These are phyloP conservation scores for Scomber scombrus DNA, from an alignment of 2,113 vertebrate genomes.

Conservation along the genomic window DNA sequence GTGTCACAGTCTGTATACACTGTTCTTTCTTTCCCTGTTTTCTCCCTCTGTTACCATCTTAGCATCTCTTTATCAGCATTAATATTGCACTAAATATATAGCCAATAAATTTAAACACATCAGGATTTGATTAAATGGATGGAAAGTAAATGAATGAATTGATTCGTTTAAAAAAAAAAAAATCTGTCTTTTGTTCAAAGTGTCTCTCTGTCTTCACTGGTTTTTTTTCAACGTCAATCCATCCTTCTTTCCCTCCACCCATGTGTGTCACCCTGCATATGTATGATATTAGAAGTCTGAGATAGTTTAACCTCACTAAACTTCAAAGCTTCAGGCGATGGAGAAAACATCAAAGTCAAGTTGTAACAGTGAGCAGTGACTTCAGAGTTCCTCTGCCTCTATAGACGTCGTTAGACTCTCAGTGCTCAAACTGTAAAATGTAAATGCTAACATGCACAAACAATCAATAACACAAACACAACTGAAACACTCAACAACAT, in stretches of 20 bases:
- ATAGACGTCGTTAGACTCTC: constrained; percentile 24
- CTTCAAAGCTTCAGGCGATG: constrained; percentile 55
- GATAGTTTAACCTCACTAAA: constrained; percentile 45
- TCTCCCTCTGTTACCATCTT: not conserved
- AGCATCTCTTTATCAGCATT: too few species aligned
- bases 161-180: too few species aligned
- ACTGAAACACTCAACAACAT: constrained; percentile 2
- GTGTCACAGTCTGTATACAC: constrained; percentile 26
- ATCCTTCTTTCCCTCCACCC: constrained; percentile 2
- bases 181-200: not conserved
- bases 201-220: too few species aligned
- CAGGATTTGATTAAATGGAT: too few species aligned
- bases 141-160: too few species aligned
- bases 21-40: constrained; percentile 8
- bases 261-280: constrained; percentile 27
- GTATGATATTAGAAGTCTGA: constrained; percentile 55
- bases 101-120: too few species aligned
- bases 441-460: constrained; percentile 25
- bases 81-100: too few species aligned
- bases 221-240: constrained; percentile 10
- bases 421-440: constrained; percentile 10
- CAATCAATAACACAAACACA: constrained; percentile 15
- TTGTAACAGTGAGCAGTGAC: constrained; percentile 48
- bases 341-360: constrained; percentile 62
- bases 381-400: constrained; percentile 42